These are phyloP conservation scores for Sandelia bainsii DNA, from an alignment of 2,797 vertebrate genomes.

Conservation along the genomic window DNA sequence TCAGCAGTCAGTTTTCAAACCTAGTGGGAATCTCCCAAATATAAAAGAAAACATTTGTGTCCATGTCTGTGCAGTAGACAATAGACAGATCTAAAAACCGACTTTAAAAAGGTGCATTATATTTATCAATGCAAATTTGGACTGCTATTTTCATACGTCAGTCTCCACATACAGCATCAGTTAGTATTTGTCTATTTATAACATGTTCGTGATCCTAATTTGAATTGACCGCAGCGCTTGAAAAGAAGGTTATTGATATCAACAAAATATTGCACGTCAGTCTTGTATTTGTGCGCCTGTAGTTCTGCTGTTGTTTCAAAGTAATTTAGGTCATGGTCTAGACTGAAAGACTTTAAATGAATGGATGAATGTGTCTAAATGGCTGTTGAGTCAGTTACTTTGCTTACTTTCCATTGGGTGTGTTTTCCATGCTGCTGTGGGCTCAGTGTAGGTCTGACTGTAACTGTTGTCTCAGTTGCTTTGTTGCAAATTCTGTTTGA, in stretches of 20 bases:
- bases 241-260: constrained; percentile 21
- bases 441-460: constrained; percentile 3
- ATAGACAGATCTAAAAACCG: too few species aligned
- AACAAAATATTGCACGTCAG: neutral
- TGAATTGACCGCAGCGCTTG: constrained; percentile 24
- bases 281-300: constrained; percentile 7
- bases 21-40: too few species aligned
- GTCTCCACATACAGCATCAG: neutral
- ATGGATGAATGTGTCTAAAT: constrained; percentile 32
- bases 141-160: constrained; percentile 1
- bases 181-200: constrained; percentile 47
- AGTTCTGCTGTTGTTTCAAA: constrained; percentile 30
- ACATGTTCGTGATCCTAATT: constrained; percentile 38
- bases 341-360: constrained; percentile 13
- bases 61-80: neutral
- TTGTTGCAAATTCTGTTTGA: neutral
- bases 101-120: neutral
- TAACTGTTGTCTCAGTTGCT: neutral
- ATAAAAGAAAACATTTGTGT: too few species aligned
- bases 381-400: constrained; percentile 24
- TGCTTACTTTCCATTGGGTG: constrained; percentile 31
- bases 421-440: constrained; percentile 32
- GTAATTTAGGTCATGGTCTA: constrained; percentile 19
- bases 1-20: neutral
- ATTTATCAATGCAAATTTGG: constrained; percentile 22